Conservation (phyloP, 2,113 vertebrate genomes). For the Rhea pennata region DNA sequence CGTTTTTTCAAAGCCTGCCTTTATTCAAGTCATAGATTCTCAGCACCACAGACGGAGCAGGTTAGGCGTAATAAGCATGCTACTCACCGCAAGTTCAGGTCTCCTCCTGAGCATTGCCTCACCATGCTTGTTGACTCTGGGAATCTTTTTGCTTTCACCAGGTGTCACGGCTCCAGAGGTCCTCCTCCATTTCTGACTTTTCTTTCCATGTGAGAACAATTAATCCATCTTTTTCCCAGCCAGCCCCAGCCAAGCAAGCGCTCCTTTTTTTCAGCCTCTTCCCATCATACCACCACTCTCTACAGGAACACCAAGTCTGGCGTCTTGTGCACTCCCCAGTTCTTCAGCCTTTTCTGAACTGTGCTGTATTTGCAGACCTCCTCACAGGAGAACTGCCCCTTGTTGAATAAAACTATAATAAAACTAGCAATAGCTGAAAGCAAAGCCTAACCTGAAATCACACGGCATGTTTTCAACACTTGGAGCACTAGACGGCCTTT, state of each 20-base stretch:
- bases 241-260: not conserved
- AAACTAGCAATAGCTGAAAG: not conserved
- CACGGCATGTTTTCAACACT: not conserved
- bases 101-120: not conserved
- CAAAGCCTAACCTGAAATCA: not conserved
- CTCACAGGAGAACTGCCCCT: not conserved
- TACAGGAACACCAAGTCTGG: fast-evolving
- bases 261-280: not conserved
- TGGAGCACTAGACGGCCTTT: not conserved
- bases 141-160: not conserved
- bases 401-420: not conserved
- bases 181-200: not conserved
- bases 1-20: not conserved
- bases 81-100: not conserved
- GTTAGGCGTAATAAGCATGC: fast-evolving
- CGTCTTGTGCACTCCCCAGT: not conserved
- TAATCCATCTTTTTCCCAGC: not conserved
- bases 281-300: not conserved
- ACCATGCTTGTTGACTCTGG: not conserved
- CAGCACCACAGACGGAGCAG: not conserved
- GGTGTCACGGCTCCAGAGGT: not conserved
- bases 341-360: not conserved
- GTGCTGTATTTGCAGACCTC: not conserved
- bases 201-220: not conserved
- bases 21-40: not conserved